Conservation (phyloP, 1,140 invertebrate genomes). For the Apolygus lucorum region DNA sequence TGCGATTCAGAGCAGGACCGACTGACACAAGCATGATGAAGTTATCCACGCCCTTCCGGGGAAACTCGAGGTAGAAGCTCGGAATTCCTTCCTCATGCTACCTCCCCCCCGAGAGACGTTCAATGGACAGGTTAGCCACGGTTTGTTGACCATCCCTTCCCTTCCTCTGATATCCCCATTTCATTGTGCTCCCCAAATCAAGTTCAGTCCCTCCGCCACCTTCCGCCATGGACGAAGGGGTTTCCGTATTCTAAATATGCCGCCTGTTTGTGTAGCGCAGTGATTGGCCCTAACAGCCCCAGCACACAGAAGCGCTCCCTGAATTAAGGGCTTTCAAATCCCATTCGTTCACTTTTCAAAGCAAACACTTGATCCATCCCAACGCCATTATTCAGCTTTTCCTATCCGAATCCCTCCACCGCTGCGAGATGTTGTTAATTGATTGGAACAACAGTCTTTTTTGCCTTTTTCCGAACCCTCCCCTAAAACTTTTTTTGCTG, state of each 20-base stretch:
- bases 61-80: no score
- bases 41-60: no score
- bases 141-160: no score
- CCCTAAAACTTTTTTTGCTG: background rate
- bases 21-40: no score
- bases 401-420: background rate
- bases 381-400: constrained; percentile 4
- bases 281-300: constrained; percentile 8
- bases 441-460: constrained; percentile 11
- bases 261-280: constrained; percentile 5
- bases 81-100: no score
- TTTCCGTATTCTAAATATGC: background rate
- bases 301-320: background rate
- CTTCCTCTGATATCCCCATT: no score
- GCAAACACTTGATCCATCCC: constrained; percentile 10
- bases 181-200: constrained; percentile 2
- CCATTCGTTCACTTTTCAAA: constrained; percentile 15
- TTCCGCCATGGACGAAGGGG: background rate
- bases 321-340: background rate
- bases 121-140: no score
- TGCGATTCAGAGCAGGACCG: no score
- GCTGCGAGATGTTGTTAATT: background rate
- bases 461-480: background rate
- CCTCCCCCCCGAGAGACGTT: no score
- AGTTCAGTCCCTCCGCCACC: background rate